Base-by-base conservation (phyloP, 2,888 invertebrate genomes). In the Coelopa pilipes region DNA sequence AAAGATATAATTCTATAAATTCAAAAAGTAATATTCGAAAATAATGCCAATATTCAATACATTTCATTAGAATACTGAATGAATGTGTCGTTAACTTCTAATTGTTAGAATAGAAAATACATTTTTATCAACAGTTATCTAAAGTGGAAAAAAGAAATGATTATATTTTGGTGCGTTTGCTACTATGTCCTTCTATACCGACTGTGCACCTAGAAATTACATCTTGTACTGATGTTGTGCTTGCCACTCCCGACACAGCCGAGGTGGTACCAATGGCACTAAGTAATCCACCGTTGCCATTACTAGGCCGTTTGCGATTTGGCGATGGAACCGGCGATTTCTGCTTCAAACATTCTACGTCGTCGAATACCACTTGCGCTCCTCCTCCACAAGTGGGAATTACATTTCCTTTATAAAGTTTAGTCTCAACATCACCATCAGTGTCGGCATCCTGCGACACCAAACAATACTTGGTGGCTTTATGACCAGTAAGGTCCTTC, bases 341-440 rank as follows among this genome's bases (percentile, higher is more conserved):
- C 83, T 96, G 96, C 78, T 92, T 93, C 11, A 98, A 86, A 83
- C 93, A 92, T 86, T 99, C 99, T 1, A 99, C 94, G 87, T 98
- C 98, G 80, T 95, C 94, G 85, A 99, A 97, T 45, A 98, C 93
- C 0, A 99, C 94, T 83, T 98, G 97, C 0, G 97, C 95, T 0
- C 99, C 99, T 0, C 99, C 99, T 1, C 96, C 95, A 74, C 93
- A 93, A 0, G 99, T 99, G 0, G 96, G 96, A 1, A 98, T 91
- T 3, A 99, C 94, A 85, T 98, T 96, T 15, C 94, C 98, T 92
- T 97, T 99, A 84, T 95, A 96, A 17, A 98, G 85, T 81, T 95
- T 95, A 0, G 98, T 99, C 87, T 97, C 96, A 2, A 99, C 88
- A 83, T 97, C 97, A 0, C 99, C 99, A 80, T 94, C 95, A 0